These are phyloP conservation scores for Linnaemya vulpina DNA, from an alignment of 2,888 invertebrate species.

Conservation along the genomic window DNA sequence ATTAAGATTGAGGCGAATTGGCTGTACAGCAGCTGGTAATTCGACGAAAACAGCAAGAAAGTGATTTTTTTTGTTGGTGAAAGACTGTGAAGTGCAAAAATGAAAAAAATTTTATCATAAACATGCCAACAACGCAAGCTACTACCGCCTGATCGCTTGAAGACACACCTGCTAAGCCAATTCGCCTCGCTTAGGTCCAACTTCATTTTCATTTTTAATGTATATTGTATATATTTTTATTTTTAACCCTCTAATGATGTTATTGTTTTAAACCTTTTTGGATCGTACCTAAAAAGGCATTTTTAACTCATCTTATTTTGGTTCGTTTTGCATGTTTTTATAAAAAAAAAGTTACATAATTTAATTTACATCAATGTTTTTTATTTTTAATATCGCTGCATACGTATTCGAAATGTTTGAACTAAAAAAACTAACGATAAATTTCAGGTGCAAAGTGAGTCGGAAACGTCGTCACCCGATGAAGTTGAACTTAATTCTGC, in stretches of 20 bases:
- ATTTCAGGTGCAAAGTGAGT: conserved; percentile 87
- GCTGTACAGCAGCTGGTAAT: too few relatives aligned
- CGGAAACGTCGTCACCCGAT: conserved; percentile 86
- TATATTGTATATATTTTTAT: conserved; percentile 44
- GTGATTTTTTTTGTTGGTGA: too few relatives aligned
- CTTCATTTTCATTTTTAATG: neutral
- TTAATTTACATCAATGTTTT: conserved; percentile 42
- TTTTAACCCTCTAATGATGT: conserved; percentile 58
- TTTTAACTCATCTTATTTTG: conserved; percentile 54
- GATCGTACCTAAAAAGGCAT: conserved; percentile 83
- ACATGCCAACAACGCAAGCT: too few relatives aligned
- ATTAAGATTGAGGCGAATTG: too few relatives aligned
- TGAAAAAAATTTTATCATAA: too few relatives aligned
- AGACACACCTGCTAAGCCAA: too few relatives aligned
- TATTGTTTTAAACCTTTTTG: conserved; percentile 80
- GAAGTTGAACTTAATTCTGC: conserved; percentile 92
- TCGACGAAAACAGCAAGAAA: too few relatives aligned
- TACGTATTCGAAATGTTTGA: conserved; percentile 15
- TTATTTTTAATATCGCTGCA: conserved; percentile 18
- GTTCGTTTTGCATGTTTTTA: conserved; percentile 55
- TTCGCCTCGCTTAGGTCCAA: too few relatives aligned
- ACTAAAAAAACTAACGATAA: neutral
- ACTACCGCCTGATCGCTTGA: too few relatives aligned
- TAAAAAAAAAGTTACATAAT: conserved; percentile 30
- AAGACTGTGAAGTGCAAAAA: too few relatives aligned